Evolutionary conservation across 1,140 invertebrate species (phyloP).

Genomic region (Delia radicum): DNA sequence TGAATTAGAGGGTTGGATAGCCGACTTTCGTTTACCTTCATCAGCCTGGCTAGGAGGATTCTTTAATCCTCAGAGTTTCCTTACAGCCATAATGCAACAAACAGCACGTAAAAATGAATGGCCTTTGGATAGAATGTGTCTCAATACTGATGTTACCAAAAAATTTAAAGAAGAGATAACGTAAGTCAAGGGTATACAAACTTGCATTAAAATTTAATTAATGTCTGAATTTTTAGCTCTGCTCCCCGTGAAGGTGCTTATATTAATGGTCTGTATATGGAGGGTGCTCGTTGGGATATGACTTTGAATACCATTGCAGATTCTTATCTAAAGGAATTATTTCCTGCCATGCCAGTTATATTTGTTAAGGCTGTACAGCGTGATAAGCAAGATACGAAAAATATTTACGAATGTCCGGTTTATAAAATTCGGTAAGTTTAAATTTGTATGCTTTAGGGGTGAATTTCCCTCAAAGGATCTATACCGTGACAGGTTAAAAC

Average conservation of each 20-base stretch:
- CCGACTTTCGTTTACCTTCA: conserved; percentile 77
- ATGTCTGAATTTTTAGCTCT: conserved; percentile 55
- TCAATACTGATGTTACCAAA: conserved; percentile 93
- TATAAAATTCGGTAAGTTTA: conserved; percentile 81
- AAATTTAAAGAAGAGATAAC: conserved; percentile 83
- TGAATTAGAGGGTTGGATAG: conserved; percentile 77
- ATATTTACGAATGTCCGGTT: conserved; percentile 90
- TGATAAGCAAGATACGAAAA: conserved; percentile 84
- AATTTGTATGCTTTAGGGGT: no score
- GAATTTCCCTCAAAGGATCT: no score
- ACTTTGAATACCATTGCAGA: conserved; percentile 75
- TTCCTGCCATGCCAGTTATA: conserved; percentile 88
- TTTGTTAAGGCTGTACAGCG: conserved; percentile 83
- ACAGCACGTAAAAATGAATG: conserved; percentile 93
- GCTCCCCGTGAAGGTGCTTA: conserved; percentile 89
- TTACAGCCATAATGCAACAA: conserved; percentile 97
- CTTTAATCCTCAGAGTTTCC: conserved; percentile 95
- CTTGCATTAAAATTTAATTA: not conserved
- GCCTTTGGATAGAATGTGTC: conserved; percentile 93
- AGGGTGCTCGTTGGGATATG: conserved; percentile 90
- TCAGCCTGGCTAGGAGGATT: conserved; percentile 92
- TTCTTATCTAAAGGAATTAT: conserved; percentile 85
- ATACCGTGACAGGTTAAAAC: no score
- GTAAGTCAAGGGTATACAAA: conserved; percentile 52
- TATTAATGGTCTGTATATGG: conserved; percentile 88